Evolutionary conservation across 2,113 vertebrate species (phyloP).

Genomic region (Sprattus sprattus): DNA sequence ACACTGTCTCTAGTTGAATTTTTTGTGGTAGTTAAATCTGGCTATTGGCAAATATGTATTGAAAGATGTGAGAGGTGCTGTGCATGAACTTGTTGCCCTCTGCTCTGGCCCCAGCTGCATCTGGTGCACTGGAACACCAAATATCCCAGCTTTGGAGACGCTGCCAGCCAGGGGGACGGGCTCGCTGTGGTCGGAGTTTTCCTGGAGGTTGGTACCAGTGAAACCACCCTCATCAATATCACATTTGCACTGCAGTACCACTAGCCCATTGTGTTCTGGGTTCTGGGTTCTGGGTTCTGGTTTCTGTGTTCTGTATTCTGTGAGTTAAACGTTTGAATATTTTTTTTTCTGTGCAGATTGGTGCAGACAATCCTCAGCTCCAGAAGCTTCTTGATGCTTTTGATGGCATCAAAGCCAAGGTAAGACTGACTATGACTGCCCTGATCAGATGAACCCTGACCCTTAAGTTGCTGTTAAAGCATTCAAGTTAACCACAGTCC

Average conservation of each 20-base stretch:
- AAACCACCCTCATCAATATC: neutral
- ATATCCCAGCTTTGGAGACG: slow-evolving; percentile 81
- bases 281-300: no score
- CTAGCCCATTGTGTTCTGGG: no score
- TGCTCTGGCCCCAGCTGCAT: slow-evolving; percentile 79
- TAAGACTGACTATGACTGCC: slow-evolving; percentile 49
- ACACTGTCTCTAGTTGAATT: neutral
- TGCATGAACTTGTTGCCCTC: neutral
- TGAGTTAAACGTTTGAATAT: neutral
- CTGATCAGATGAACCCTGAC: no score
- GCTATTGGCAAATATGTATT: neutral
- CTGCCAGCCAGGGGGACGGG: slow-evolving; percentile 81
- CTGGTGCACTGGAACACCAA: slow-evolving; percentile 97
- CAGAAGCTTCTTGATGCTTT: slow-evolving; percentile 82
- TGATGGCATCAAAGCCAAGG: slow-evolving; percentile 80
- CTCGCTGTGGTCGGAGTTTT: slow-evolving; percentile 90
- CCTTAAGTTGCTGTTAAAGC: no score
- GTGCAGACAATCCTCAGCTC: slow-evolving; percentile 71
- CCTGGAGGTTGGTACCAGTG: slow-evolving; percentile 76
- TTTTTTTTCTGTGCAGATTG: slow-evolving; percentile 73
- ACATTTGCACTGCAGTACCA: neutral
- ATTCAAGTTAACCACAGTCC: no score
- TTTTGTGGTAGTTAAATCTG: neutral
- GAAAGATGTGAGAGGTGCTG: neutral
- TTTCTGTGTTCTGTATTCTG: neutral